phyloP scores from a whole-genome alignment of 2,888 invertebrate species.

The Parelbella ahira region DNA sequence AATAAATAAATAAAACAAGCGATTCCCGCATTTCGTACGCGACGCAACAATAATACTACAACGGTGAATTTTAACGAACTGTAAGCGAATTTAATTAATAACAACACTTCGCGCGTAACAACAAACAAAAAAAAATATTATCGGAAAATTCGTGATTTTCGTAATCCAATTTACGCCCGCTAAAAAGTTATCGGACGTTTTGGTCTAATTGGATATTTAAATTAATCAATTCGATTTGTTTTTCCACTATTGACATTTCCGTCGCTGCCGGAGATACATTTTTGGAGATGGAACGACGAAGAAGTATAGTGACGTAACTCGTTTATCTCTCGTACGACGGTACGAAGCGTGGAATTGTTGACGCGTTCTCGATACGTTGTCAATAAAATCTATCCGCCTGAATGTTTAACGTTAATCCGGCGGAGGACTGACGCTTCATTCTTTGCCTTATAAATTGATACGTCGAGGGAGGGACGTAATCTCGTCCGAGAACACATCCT shows the following conservation, averaged over 20 bases:
- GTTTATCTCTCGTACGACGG: background rate
- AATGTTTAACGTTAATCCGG: slow-evolving; percentile 54
- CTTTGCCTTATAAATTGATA: slow-evolving; percentile 76
- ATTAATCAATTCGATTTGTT: slow-evolving; percentile 13
- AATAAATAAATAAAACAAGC: slow-evolving; percentile 13
- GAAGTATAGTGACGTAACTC: too few relatives aligned
- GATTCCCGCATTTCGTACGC: slow-evolving; percentile 15
- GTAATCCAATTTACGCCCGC: slow-evolving; percentile 14
- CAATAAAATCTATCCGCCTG: slow-evolving; percentile 20
- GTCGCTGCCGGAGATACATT: too few relatives aligned
- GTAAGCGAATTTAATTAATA: slow-evolving; percentile 24
- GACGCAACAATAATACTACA: slow-evolving; percentile 22
- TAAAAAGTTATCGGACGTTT: slow-evolving; percentile 13
- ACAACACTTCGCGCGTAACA: slow-evolving; percentile 17
- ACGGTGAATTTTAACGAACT: slow-evolving; percentile 24
- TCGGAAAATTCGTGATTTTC: slow-evolving; percentile 12
- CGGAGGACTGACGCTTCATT: slow-evolving; percentile 59
- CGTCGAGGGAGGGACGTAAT: slow-evolving; percentile 43
- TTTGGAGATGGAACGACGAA: too few relatives aligned
- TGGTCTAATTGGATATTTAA: slow-evolving; percentile 14
- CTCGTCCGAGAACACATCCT: slow-evolving; percentile 14
- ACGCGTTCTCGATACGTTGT: slow-evolving; percentile 4
- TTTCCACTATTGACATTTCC: background rate
- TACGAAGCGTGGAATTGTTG: too few relatives aligned
- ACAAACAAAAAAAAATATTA: slow-evolving; percentile 21